Evolutionary conservation across 2,888 invertebrate species (phyloP).

Genomic region (Notodonta dromedarius): DNA sequence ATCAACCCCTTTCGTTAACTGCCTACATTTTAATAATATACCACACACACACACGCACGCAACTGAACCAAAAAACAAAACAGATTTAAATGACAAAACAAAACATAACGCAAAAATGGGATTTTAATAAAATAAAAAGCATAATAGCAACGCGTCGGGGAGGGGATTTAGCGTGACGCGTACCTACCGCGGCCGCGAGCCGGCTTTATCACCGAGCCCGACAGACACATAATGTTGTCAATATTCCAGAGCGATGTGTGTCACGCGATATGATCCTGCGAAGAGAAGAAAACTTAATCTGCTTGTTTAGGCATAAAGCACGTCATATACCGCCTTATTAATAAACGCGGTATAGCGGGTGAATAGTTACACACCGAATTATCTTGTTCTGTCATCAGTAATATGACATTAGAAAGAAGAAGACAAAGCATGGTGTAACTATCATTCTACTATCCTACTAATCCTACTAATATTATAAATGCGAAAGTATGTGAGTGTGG

Average conservation of each 20-base stretch:
- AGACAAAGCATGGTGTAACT: no score
- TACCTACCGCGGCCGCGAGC: slow-evolving; percentile 36
- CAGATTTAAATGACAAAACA: slow-evolving; percentile 40
- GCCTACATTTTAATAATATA: background rate
- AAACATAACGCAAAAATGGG: slow-evolving; percentile 26
- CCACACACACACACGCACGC: background rate
- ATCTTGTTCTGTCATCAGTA: no score
- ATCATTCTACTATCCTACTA: no score
- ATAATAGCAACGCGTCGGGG: slow-evolving; percentile 58
- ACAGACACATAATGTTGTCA: slow-evolving; percentile 43
- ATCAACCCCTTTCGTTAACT: no score
- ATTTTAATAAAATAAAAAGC: slow-evolving; percentile 62
- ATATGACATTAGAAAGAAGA: no score
- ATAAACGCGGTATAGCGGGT: no score
- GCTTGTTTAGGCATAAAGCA: background rate
- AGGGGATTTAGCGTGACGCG: slow-evolving; percentile 68
- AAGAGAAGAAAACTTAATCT: background rate
- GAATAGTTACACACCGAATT: no score
- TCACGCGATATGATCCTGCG: background rate
- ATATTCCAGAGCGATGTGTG: background rate
- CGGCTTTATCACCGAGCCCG: slow-evolving; percentile 63
- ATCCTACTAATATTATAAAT: no score
- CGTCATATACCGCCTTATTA: background rate
- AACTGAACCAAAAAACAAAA: slow-evolving; percentile 21
- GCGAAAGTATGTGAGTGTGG: no score